phyloP scores from a whole-genome alignment of 2,797 vertebrate genomes.

The Chanos chanos region DNA sequence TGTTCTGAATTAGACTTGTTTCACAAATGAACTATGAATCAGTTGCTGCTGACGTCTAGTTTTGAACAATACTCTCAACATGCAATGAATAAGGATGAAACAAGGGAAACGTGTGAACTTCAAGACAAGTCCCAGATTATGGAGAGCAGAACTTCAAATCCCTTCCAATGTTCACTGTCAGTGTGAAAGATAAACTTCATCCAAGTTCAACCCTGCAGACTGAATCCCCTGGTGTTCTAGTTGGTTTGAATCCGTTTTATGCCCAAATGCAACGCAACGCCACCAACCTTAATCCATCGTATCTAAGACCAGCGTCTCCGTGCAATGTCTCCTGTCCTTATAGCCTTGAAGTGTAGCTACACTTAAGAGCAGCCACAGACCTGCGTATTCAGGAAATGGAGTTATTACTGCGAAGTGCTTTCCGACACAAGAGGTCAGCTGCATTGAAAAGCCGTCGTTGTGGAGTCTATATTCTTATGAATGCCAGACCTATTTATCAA shows the following conservation, averaged over 20 bases:
- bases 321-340: too few relatives aligned
- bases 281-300: constrained; percentile 57
- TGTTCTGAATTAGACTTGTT: too few relatives aligned
- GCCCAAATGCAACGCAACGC: constrained; percentile 62
- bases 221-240: constrained; percentile 45
- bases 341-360: neutral
- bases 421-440: constrained; percentile 53
- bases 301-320: constrained; percentile 44
- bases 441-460: constrained; percentile 58
- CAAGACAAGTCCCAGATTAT: too few relatives aligned
- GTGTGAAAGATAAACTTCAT: too few relatives aligned
- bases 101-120: too few relatives aligned
- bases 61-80: too few relatives aligned
- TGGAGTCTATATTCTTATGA: constrained; percentile 48
- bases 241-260: neutral
- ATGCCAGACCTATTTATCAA: constrained; percentile 63
- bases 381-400: constrained; percentile 18
- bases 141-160: too few relatives aligned
- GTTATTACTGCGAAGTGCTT: constrained; percentile 57
- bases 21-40: too few relatives aligned
- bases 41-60: too few relatives aligned
- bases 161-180: too few relatives aligned
- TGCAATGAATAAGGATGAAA: too few relatives aligned
- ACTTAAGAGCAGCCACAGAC: neutral
- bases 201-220: too few relatives aligned